Conservation (phyloP, 2,797 vertebrate genomes). For the Hypotaenidia okinawae region DNA sequence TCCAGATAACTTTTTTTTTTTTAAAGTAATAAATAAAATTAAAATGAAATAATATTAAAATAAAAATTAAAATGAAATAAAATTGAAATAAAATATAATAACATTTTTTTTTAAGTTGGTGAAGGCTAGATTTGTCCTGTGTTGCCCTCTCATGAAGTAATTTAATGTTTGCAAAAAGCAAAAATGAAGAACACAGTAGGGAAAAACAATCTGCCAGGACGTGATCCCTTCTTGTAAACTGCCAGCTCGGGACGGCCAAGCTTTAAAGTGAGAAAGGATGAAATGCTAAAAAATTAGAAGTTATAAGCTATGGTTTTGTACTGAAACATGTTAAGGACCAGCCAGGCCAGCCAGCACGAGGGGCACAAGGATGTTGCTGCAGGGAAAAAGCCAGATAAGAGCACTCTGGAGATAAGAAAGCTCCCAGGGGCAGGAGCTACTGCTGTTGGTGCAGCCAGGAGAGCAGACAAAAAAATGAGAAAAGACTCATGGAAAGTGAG, state of each 20-base stretch:
- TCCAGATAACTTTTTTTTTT: too few relatives aligned
- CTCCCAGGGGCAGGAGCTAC: rapidly evolving
- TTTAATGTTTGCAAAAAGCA: neutral
- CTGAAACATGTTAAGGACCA: neutral
- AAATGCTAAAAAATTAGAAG: neutral
- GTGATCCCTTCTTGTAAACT: neutral
- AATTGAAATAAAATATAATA: too few relatives aligned
- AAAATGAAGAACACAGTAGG: neutral
- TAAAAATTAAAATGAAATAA: too few relatives aligned
- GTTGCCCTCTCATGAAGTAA: neutral
- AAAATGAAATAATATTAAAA: too few relatives aligned
- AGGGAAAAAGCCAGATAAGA: neutral
- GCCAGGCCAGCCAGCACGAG: neutral
- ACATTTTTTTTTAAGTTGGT: neutral
- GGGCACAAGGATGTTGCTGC: neutral
- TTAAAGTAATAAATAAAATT: too few relatives aligned
- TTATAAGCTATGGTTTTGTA: neutral
- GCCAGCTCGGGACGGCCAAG: neutral
- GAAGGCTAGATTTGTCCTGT: neutral
- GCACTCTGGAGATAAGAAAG: rapidly evolving
- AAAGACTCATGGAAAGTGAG: neutral
- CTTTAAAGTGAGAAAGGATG: neutral
- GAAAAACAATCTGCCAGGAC: neutral
- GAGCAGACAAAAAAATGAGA: neutral
- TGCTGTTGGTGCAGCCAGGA: neutral